Evolutionary conservation across 2,888 invertebrate genomes (phyloP).

Genomic region (Spodoptera littoralis): DNA sequence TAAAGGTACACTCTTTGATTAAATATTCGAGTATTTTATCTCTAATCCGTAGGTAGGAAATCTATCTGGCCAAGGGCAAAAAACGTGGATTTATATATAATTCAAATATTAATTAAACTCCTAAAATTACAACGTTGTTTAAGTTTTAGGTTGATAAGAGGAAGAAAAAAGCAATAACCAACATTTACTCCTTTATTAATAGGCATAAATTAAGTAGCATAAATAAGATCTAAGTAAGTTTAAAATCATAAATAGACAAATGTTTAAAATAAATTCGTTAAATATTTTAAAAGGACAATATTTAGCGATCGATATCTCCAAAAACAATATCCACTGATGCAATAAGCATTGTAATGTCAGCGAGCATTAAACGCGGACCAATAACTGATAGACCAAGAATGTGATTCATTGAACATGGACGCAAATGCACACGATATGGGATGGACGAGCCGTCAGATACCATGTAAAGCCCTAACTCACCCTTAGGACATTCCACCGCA

Average conservation of each 20-base stretch:
- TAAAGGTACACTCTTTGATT: no score
- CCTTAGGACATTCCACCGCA: constrained; percentile 94
- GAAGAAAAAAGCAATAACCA: no score
- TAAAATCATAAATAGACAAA: neutral
- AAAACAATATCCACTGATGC: constrained; percentile 91
- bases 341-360: constrained; percentile 94
- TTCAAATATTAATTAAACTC: no score
- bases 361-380: constrained; percentile 90
- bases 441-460: constrained; percentile 94
- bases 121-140: no score
- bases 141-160: no score
- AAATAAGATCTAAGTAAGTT: neutral
- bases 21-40: no score
- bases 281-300: neutral
- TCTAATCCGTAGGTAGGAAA: no score
- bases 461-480: constrained; percentile 95
- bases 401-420: constrained; percentile 89
- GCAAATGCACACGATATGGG: constrained; percentile 91
- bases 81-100: no score
- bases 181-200: no score
- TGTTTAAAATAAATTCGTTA: neutral
- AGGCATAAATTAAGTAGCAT: no score
- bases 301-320: constrained; percentile 89
- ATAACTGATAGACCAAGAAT: constrained; percentile 90
- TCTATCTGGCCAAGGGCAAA: no score